Conservation (phyloP, 2,888 invertebrate species). For the Drosophila kanekoi region DNA sequence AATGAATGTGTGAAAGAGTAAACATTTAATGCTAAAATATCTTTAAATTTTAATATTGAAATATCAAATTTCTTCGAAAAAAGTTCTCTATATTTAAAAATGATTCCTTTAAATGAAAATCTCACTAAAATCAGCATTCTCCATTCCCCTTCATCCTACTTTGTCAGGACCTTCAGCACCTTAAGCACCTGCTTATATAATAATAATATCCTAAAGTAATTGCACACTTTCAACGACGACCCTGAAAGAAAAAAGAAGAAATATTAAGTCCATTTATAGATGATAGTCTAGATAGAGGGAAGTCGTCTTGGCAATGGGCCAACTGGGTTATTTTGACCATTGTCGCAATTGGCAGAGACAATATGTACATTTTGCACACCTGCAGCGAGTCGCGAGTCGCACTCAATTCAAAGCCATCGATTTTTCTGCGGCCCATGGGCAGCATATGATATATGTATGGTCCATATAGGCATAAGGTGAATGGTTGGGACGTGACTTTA, state of each 20-base stretch:
- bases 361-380: slow-evolving; percentile 24
- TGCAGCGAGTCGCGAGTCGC: slow-evolving; percentile 12
- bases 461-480: background rate
- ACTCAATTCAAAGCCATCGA: slow-evolving; percentile 63
- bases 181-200: slow-evolving; percentile 1
- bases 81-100: too few species aligned
- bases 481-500: slow-evolving; percentile 45
- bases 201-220: background rate
- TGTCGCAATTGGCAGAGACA: slow-evolving; percentile 34
- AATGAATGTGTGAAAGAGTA: too few species aligned
- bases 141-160: too few species aligned
- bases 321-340: slow-evolving; percentile 64
- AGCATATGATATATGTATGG: too few species aligned
- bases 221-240: slow-evolving; percentile 26
- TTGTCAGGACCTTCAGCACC: too few species aligned
- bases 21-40: too few species aligned
- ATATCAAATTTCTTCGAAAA: too few species aligned
- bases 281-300: background rate
- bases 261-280: background rate
- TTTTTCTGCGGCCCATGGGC: slow-evolving; percentile 53
- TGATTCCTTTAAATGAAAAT: too few species aligned
- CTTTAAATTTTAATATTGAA: too few species aligned
- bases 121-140: too few species aligned
- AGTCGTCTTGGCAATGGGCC: slow-evolving; percentile 56
- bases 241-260: slow-evolving; percentile 53